phyloP scores from a whole-genome alignment of 2,797 vertebrate species.

The Cirrhinus mrigala region DNA sequence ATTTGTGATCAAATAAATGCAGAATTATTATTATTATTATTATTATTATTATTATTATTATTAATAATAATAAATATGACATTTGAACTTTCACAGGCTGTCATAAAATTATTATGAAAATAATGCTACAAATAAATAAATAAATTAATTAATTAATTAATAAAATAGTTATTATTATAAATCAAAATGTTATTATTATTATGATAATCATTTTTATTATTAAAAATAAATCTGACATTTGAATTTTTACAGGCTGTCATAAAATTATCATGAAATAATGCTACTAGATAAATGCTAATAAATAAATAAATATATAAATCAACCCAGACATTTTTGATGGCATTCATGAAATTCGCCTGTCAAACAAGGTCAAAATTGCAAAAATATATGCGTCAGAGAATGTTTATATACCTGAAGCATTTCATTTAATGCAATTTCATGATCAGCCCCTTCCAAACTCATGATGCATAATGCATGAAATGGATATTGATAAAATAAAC shows the following conservation, averaged over 20 bases:
- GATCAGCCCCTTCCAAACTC: background rate
- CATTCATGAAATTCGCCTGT: no score
- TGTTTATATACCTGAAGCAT: constrained; percentile 13
- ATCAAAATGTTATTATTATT: background rate
- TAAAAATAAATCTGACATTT: background rate
- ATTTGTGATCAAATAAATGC: no score
- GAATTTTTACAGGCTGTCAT: background rate
- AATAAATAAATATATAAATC: no score
- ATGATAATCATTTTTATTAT: no score
- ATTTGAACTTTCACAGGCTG: background rate
- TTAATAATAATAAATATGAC: background rate
- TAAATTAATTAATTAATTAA: no score
- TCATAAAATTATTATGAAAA: background rate
- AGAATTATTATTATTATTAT: background rate
- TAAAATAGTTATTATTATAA: background rate
- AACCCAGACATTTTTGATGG: no score
- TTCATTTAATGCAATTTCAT: constrained; percentile 1
- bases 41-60: background rate
- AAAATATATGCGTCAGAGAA: background rate
- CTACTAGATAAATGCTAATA: background rate
- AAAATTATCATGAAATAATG: background rate
- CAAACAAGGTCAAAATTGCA: background rate
- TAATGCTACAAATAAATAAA: background rate
- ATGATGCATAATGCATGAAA: constrained; percentile 11
- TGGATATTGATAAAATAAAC: constrained; percentile 1